Evolutionary conservation across 2,113 vertebrate species (phyloP).

Genomic region (Sorex araneus): DNA sequence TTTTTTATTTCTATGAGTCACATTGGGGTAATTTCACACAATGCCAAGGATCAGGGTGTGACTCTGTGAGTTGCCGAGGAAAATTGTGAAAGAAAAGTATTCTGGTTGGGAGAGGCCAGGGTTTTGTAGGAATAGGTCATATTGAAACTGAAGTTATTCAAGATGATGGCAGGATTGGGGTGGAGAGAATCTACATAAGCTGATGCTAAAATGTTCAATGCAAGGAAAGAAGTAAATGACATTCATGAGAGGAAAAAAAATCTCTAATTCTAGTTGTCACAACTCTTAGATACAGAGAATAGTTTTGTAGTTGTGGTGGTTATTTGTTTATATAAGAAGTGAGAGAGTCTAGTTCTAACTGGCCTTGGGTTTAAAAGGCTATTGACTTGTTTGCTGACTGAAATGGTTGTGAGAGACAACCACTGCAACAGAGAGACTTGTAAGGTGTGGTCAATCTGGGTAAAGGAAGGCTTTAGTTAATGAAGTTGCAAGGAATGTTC

Average conservation of each 20-base stretch:
- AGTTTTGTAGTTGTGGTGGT: not conserved
- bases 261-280: not conserved
- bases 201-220: conserved; percentile 1
- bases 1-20: not conserved
- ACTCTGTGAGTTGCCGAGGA: not conserved
- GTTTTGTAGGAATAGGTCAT: not conserved
- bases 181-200: not conserved
- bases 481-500: not conserved
- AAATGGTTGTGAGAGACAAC: not conserved
- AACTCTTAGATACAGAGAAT: not conserved
- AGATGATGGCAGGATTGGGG: not conserved
- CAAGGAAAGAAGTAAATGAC: not conserved
- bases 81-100: not conserved
- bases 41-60: conserved; percentile 26
- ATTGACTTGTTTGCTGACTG: not conserved
- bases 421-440: not conserved
- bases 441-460: not conserved
- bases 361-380: not conserved
- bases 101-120: not conserved
- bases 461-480: not conserved
- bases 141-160: not conserved
- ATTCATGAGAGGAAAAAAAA: not conserved
- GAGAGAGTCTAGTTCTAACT: not conserved
- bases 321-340: conserved; percentile 18
- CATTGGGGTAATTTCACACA: not conserved